Evolutionary conservation across 2,797 vertebrate species (phyloP).

Genomic region (Chaenodraco wilsoni): DNA sequence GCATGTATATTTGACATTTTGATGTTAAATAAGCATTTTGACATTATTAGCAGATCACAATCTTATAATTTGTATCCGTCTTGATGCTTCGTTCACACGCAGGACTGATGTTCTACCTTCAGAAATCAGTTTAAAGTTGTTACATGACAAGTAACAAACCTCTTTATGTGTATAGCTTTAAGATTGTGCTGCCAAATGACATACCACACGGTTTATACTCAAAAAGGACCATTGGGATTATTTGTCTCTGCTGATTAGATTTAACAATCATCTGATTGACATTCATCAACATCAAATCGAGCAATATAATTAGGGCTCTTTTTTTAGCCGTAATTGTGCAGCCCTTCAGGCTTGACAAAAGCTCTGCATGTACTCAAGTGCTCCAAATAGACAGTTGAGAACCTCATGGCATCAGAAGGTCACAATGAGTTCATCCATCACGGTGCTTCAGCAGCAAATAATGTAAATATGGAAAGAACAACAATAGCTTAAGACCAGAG

Average conservation of each 20-base stretch:
- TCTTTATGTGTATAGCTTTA: background rate
- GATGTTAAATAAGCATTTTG: background rate
- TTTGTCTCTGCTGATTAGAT: too few species aligned
- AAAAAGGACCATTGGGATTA: constrained; percentile 7
- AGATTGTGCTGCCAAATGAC: background rate
- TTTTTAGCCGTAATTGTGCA: constrained; percentile 16
- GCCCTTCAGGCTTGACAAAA: background rate
- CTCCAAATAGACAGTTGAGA: constrained; percentile 19
- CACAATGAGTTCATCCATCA: constrained; percentile 10
- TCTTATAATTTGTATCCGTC: background rate
- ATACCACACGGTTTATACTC: background rate
- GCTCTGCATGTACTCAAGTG: background rate
- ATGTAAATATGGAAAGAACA: background rate
- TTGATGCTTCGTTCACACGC: background rate
- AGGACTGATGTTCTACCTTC: background rate
- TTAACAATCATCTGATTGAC: constrained; percentile 16
- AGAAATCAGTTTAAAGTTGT: background rate
- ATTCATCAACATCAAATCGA: constrained; percentile 14
- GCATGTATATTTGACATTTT: background rate
- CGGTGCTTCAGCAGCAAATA: background rate
- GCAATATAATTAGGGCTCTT: constrained; percentile 35
- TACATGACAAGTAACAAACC: background rate
- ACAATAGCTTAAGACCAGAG: constrained; percentile 1
- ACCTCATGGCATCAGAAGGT: constrained; percentile 23
- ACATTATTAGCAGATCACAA: background rate